Conservation (phyloP, 2,113 vertebrate species). For the Nestor notabilis region DNA sequence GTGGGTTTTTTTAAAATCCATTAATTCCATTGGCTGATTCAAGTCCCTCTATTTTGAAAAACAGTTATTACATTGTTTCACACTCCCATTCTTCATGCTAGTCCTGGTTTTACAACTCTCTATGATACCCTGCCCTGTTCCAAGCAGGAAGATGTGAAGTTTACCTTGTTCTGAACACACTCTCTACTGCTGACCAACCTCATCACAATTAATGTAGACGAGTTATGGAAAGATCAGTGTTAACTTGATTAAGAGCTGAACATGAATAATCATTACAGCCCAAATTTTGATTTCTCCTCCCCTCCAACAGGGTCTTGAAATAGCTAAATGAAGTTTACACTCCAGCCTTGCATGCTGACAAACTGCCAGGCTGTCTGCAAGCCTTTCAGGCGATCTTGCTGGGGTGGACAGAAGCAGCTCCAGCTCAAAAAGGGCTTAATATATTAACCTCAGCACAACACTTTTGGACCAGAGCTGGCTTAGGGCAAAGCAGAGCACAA, state of each 20-base stretch:
- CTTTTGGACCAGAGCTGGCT: background rate
- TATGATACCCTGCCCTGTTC: background rate
- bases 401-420: background rate
- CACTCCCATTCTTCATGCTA: background rate
- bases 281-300: background rate
- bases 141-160: background rate
- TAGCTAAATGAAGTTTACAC: background rate
- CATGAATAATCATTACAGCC: background rate
- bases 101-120: background rate
- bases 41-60: background rate
- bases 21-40: background rate
- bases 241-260: background rate
- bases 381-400: background rate
- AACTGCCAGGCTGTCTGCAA: background rate
- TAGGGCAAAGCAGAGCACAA: background rate
- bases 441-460: background rate
- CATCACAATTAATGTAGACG: background rate
- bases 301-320: background rate
- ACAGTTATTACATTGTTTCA: slow-evolving; percentile 13
- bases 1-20: slow-evolving; percentile 12
- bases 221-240: background rate
- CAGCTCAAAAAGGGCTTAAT: background rate
- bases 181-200: background rate
- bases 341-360: background rate
- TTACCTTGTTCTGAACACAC: background rate